These are phyloP conservation scores for Drosophila busckii DNA, from an alignment of 1,140 invertebrate genomes.

Conservation along the genomic window DNA sequence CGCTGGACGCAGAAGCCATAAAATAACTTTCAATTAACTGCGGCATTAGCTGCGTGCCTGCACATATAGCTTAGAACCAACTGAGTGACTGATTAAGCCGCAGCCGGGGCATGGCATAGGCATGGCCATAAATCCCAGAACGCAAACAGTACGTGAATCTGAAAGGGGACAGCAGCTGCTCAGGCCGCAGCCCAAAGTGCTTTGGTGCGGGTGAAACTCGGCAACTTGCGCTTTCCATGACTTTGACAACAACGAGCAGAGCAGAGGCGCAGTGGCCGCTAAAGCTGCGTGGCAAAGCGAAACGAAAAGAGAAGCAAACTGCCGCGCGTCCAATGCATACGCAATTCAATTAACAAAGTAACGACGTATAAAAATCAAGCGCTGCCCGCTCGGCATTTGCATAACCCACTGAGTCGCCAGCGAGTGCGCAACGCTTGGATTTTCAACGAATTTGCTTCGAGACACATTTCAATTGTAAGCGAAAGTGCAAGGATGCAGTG, in stretches of 20 bases:
- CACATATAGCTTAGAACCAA: conserved; percentile 40
- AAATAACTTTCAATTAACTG: conserved; percentile 75
- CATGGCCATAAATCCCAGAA: conserved; percentile 50
- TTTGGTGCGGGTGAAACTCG: conserved; percentile 49
- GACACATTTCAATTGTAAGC: neutral
- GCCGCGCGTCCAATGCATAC: conserved; percentile 47
- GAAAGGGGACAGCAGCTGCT: neutral
- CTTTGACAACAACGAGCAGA: conserved; percentile 54
- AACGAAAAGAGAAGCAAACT: conserved; percentile 23
- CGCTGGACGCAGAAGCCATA: conserved; percentile 50
- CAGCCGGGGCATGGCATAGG: conserved; percentile 4
- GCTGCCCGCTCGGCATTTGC: conserved; percentile 59
- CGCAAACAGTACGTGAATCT: conserved; percentile 33
- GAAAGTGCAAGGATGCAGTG: conserved; percentile 54
- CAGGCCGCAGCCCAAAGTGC: neutral
- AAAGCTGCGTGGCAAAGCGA: conserved; percentile 45
- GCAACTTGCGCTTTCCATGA: conserved; percentile 70
- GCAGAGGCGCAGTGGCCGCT: conserved; percentile 50
- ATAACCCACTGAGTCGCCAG: conserved; percentile 73
- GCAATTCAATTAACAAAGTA: conserved; percentile 76
- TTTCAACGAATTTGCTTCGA: neutral
- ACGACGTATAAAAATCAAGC: conserved; percentile 75
- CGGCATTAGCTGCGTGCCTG: conserved; percentile 20
- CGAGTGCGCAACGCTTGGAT: conserved; percentile 50
- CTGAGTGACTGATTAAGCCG: conserved; percentile 28